These are phyloP conservation scores for Nipponia nippon DNA, from an alignment of 2,113 vertebrate genomes.

Conservation along the genomic window DNA sequence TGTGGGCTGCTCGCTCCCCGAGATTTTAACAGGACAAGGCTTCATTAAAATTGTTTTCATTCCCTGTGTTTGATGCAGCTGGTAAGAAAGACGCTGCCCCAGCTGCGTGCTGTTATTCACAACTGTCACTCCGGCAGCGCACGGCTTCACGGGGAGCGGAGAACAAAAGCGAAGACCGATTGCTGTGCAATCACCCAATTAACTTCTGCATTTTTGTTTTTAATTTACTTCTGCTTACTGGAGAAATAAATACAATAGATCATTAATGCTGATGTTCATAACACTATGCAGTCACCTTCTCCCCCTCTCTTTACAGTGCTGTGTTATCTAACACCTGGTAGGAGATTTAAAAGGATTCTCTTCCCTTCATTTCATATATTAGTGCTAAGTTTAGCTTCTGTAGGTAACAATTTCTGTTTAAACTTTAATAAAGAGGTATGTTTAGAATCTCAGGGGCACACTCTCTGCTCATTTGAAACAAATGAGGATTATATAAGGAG, in stretches of 20 bases:
- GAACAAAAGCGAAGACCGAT: background rate
- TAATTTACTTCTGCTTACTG: background rate
- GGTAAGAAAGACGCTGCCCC: background rate
- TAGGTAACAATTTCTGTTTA: conserved; percentile 25
- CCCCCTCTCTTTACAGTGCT: background rate
- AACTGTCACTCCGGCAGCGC: background rate
- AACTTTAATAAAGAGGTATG: conserved; percentile 6
- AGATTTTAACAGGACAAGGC: background rate
- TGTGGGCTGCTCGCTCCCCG: fast-evolving
- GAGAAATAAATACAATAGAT: background rate
- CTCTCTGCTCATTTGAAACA: conserved; percentile 25
- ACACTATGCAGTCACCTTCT: background rate
- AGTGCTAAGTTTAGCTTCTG: conserved; percentile 39
- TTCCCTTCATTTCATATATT: background rate
- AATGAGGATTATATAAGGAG: conserved; percentile 41
- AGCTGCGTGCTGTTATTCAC: background rate
- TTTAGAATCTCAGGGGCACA: conserved; percentile 24
- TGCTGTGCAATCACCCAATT: background rate
- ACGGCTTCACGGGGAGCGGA: background rate
- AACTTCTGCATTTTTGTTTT: background rate
- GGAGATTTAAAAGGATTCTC: background rate
- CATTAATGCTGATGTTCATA: background rate
- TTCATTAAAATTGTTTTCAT: background rate
- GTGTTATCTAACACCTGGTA: background rate
- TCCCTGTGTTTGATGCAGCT: background rate